phyloP scores from a whole-genome alignment of 2,888 invertebrate species.

The Pterostichus madidus region DNA sequence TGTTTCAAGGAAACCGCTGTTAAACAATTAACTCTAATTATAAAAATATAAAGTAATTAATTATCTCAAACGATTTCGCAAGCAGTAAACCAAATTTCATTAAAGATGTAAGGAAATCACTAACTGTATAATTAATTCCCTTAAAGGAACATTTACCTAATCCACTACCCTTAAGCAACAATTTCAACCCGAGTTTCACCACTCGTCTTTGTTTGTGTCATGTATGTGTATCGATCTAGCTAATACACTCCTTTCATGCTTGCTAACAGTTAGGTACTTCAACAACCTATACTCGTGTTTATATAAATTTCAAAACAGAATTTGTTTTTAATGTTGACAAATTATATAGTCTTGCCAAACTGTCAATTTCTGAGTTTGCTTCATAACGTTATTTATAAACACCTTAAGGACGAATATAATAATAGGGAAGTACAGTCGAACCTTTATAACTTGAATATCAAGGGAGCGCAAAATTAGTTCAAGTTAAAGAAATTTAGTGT shows the following conservation, averaged over 20 bases:
- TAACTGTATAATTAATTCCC: conserved; percentile 8
- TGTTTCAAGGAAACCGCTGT: too few relatives aligned
- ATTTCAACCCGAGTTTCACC: neutral
- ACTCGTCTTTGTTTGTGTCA: neutral
- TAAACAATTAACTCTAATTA: too few relatives aligned
- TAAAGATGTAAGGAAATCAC: conserved; percentile 11
- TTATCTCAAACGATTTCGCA: neutral
- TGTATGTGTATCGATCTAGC: conserved; percentile 34
- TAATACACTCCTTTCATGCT: conserved; percentile 30
- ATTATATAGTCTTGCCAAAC: conserved; percentile 9
- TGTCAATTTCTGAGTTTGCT: too few relatives aligned
- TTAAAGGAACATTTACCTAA: conserved; percentile 1
- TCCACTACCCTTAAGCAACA: conserved; percentile 15
- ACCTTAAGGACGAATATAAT: neutral
- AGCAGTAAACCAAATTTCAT: neutral
- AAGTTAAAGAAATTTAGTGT: too few relatives aligned
- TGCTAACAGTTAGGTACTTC: conserved; percentile 24
- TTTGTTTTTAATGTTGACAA: conserved; percentile 44
- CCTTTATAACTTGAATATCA: too few relatives aligned
- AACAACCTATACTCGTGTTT: conserved; percentile 33
- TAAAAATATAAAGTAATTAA: neutral
- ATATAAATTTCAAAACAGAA: conserved; percentile 37
- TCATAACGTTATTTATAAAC: neutral
- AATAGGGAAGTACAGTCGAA: too few relatives aligned
- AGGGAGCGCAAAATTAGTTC: too few relatives aligned